These are phyloP conservation scores for Orthonevra nobilis DNA, from an alignment of 2,888 invertebrate species.

Conservation along the genomic window DNA sequence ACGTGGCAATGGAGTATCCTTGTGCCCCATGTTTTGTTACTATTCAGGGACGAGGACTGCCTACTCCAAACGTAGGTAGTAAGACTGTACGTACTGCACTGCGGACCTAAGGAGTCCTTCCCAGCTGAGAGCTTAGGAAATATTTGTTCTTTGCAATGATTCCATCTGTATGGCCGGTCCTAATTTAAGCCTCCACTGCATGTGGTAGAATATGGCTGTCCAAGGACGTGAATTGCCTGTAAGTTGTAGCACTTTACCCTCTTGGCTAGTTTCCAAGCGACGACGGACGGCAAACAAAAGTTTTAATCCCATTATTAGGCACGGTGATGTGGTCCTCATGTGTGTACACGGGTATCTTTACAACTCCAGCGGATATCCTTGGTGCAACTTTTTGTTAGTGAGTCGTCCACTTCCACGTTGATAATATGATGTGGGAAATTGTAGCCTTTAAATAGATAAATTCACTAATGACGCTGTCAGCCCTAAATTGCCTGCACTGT, in stretches of 20 bases:
- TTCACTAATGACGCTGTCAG: slow-evolving; percentile 60
- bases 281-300: slow-evolving; percentile 63
- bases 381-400: slow-evolving; percentile 10
- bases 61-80: too few species aligned
- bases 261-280: slow-evolving; percentile 60
- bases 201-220: slow-evolving; percentile 31
- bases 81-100: slow-evolving; percentile 14
- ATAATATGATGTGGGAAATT: slow-evolving; percentile 19
- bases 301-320: slow-evolving; percentile 67
- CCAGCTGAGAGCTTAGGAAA: slow-evolving; percentile 26
- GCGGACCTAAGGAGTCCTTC: slow-evolving; percentile 19
- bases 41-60: slow-evolving; percentile 51
- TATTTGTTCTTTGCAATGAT: slow-evolving; percentile 37
- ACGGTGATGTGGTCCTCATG: slow-evolving; percentile 4
- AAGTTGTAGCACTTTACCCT: slow-evolving; percentile 46
- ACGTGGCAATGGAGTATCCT: slow-evolving; percentile 37
- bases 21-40: slow-evolving; percentile 50
- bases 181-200: slow-evolving; percentile 33
- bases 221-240: slow-evolving; percentile 65
- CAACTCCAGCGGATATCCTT: slow-evolving; percentile 38
- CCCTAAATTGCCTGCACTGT: slow-evolving; percentile 33
- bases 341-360: slow-evolving; percentile 22
- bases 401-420: slow-evolving; percentile 15
- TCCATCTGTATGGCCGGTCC: slow-evolving; percentile 6
- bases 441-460: slow-evolving; percentile 57